These are phyloP conservation scores for Eupelmus urozonus DNA, from an alignment of 2,888 invertebrate genomes.

Conservation along the genomic window DNA sequence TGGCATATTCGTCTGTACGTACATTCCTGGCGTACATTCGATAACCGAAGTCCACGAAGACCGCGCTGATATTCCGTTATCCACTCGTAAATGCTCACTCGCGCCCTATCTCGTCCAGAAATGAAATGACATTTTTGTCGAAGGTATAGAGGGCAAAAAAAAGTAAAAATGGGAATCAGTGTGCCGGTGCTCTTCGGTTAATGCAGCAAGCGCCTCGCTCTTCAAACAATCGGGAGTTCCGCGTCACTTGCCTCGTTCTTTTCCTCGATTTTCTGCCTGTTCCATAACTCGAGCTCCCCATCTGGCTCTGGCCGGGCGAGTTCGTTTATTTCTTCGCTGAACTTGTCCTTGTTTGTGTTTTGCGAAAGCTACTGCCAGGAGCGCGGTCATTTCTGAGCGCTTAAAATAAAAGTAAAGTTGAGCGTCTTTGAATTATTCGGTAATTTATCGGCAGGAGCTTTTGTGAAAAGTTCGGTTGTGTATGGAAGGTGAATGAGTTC, in stretches of 20 bases:
- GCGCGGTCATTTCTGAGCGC: conserved; percentile 28
- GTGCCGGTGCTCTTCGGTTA: conserved; percentile 12
- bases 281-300: conserved; percentile 26
- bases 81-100: conserved; percentile 34
- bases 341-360: conserved; percentile 48
- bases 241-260: conserved; percentile 33
- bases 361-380: background rate
- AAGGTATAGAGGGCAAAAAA: background rate
- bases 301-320: background rate
- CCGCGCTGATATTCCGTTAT: conserved; percentile 32
- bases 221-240: conserved; percentile 40
- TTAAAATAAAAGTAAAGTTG: conserved; percentile 49
- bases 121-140: conserved; percentile 43
- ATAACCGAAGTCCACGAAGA: conserved; percentile 63
- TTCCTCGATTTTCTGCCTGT: conserved; percentile 33
- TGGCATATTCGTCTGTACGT: conserved; percentile 68
- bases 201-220: conserved; percentile 21
- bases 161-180: conserved; percentile 21
- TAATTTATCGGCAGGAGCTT: conserved; percentile 34
- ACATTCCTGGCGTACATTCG: conserved; percentile 69
- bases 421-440: conserved; percentile 39
- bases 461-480: conserved; percentile 7
- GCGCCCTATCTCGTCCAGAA: background rate
- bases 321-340: conserved; percentile 54
- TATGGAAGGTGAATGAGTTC: too few relatives aligned